Conservation (phyloP, 1,140 invertebrate species). For the Myzus persicae region DNA sequence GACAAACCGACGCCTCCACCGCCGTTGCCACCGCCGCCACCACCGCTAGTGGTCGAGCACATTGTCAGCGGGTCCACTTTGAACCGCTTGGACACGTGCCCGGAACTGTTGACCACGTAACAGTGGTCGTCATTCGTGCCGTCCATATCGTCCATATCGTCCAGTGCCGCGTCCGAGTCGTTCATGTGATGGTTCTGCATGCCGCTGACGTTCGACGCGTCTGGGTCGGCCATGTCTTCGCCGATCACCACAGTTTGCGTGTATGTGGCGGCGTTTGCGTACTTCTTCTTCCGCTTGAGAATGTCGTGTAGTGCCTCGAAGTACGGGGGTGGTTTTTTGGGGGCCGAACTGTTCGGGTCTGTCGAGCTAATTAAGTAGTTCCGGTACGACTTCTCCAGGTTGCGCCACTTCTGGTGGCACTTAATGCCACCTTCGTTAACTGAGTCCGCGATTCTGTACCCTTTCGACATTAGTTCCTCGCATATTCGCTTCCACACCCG, state of each 20-base stretch:
- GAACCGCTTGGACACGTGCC: constrained; percentile 38
- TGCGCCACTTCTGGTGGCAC: constrained; percentile 57
- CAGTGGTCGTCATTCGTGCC: constrained; percentile 39
- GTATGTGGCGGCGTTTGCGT: constrained; percentile 46
- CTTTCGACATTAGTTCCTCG: background rate
- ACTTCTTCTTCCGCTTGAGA: constrained; percentile 45
- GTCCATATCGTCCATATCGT: constrained; percentile 31
- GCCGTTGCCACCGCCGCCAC: background rate
- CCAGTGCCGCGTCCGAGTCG: background rate
- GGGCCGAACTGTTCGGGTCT: constrained; percentile 37
- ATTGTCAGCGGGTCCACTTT: constrained; percentile 31
- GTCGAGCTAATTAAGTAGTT: constrained; percentile 42
- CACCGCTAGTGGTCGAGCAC: constrained; percentile 28
- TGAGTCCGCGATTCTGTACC: constrained; percentile 40
- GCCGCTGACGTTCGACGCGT: background rate
- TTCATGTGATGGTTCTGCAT: constrained; percentile 2
- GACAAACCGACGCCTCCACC: background rate
- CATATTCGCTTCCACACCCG: constrained; percentile 50
- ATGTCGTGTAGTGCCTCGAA: constrained; percentile 47
- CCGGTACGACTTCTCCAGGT: constrained; percentile 49
- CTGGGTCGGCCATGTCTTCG: background rate
- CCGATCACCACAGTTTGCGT: constrained; percentile 32
- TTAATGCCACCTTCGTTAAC: constrained; percentile 44
- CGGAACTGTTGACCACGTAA: constrained; percentile 46
- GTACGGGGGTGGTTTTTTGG: constrained; percentile 44